Base-by-base conservation (phyloP, 2,888 invertebrate genomes). In the Leptopilina myrica region DNA sequence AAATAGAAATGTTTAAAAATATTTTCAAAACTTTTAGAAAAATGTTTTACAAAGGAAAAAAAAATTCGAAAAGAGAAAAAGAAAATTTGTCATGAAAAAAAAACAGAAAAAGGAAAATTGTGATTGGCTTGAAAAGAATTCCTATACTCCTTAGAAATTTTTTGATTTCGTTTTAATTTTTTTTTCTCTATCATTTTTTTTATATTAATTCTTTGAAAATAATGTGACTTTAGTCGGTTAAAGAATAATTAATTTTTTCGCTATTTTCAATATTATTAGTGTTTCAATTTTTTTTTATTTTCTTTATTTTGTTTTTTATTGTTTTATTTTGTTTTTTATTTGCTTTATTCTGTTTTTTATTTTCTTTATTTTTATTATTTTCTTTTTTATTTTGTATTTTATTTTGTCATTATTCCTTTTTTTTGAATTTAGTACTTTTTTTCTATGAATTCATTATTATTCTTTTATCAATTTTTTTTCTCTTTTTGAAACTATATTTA, bases 101-200 rank as follows among this genome's bases (percentile, higher is more conserved):
- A n/a, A n/a, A n/a, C n/a, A n/a, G n/a, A n/a, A n/a, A n/a, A n/a
- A 62, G 62, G 62, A 62, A 62, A 15, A 62, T 56, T 56, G 14
- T 73, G 56, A 56, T 73, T 73, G 73, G 73, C 73, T 73, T 56
- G 33, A 73, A 56, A 73, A 20, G 3, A 9, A 11, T 49, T 56
- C 33, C 73, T 14, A 1, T 20, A 6, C 11, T 73, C 9, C 73
- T 53, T 73, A 53, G 56, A 73, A 62, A 73, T 56, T 56, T 33
- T 73, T 73, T 56, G 2, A 56, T 14, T 73, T 73, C 4, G 15
- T 20, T 33, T 33, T 33, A 33, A 33, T 33, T 33, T 33, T 33
- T 33, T 33, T 33, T 33, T 3, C 5, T 33, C 33, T 33, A 15
- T 33, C 53, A 56, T 73, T 64, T 43, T 43, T 43, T 43, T 43